Evolutionary conservation across 1,140 invertebrate genomes (phyloP), one percentile per base, ranked within the genome.

Genomic region (Asbolus verrucosus): DNA sequence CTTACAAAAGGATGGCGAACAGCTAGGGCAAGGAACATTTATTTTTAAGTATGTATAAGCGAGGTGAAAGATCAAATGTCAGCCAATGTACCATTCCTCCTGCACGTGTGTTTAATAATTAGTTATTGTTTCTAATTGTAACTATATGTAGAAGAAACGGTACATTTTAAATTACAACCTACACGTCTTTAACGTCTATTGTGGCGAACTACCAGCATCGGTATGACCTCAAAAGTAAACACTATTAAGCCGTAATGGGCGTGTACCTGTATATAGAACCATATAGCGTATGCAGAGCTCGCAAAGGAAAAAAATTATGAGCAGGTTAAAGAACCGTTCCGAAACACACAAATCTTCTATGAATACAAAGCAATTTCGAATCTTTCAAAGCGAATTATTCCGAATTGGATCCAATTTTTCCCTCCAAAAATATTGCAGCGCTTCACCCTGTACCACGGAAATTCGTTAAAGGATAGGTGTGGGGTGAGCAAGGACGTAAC

Each of bases 151-250:
- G 16, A 39, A 39, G 59, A 39, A 63, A 39, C 61, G 61, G 61
- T 63, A 63, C 31, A 63, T 63, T 63, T 63, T 39, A 38, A 63
- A 63, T 39, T 63, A 63, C 61, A 63, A 5, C 39, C 39, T 41
- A 63, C 19, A 27, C 46, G 33, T 62, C 14, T 13, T 30, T 31
- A 33, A 31, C 14, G 11, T 41, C 15, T 5, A 13, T 41, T 16
- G 11, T 41, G 13, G 16, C 30, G 36, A 62, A 62, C 61, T 63
- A 63, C 61, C 61, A 41, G 36, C 61, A 63, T 41, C 61, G 9
- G 6, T 62, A 19, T 41, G 61, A 63, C 61, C 61, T 63, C 33
- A 63, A 63, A 62, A 61, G 31, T 31, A 31, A 27, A 30, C 31
- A 27, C 24, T 27, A 27, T 27, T 27, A 27, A 27, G 24, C 30